Conservation (phyloP, 2,888 invertebrate species). For the Diachrysia chrysitis region DNA sequence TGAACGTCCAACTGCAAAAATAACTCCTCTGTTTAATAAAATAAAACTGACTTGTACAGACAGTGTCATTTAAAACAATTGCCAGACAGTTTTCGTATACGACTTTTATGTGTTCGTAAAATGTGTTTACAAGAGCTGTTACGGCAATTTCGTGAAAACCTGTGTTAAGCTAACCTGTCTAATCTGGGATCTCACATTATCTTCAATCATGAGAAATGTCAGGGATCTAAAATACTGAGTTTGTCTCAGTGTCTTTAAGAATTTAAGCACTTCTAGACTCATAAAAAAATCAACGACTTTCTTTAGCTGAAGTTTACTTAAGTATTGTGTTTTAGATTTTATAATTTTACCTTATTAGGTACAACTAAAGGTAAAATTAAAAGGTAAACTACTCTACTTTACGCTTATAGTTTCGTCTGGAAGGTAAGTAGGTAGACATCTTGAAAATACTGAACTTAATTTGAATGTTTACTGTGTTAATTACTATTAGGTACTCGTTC, state of each 20-base stretch:
- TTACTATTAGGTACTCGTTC: not conserved
- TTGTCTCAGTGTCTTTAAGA: not conserved
- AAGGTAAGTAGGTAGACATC: not conserved
- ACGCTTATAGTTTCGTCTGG: no score
- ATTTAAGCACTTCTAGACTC: not conserved
- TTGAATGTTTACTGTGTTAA: not conserved
- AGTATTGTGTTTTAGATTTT: not conserved
- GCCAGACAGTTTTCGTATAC: not conserved
- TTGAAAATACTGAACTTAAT: no score
- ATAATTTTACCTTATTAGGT: no score
- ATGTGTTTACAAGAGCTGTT: slow-evolving; percentile 2
- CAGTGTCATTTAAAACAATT: not conserved
- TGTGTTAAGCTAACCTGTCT: slow-evolving; percentile 1
- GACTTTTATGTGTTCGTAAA: not conserved
- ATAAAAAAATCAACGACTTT: not conserved
- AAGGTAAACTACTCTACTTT: no score
- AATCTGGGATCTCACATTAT: not conserved
- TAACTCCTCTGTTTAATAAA: not conserved
- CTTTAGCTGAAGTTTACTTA: not conserved
- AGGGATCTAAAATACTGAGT: not conserved
- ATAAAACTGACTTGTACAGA: not conserved
- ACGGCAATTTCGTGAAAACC: not conserved
- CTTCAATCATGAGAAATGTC: slow-evolving; percentile 4
- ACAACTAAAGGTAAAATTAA: no score
- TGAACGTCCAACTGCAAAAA: not conserved